Evolutionary conservation across 2,797 vertebrate species (phyloP).

Genomic region (Nannoperca australis): DNA sequence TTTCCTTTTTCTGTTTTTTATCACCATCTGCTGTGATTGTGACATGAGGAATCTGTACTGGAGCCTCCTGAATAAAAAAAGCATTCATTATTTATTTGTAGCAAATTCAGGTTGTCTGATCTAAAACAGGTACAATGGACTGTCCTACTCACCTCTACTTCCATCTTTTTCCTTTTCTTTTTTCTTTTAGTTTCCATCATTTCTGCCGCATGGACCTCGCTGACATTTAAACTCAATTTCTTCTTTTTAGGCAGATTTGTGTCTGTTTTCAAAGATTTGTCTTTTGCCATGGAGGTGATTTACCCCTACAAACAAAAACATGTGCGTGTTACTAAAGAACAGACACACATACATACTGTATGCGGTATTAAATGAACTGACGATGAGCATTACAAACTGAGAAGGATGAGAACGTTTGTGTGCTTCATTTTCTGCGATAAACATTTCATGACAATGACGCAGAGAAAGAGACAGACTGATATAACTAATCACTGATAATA

Average conservation of each 20-base stretch:
- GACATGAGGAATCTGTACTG: constrained; percentile 29
- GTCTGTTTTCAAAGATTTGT: constrained; percentile 51
- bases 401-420: neutral
- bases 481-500: neutral
- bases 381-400: neutral
- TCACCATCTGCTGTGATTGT: neutral
- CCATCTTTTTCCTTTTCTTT: constrained; percentile 68
- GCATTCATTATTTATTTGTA: neutral
- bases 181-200: constrained; percentile 46
- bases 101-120: neutral
- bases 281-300: constrained; percentile 69
- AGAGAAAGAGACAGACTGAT: neutral
- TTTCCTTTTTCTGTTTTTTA: constrained; percentile 58
- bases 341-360: neutral
- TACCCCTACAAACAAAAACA: constrained; percentile 31
- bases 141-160: constrained; percentile 57
- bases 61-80: constrained; percentile 51
- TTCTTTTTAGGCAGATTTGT: constrained; percentile 54
- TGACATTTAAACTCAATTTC: constrained; percentile 25
- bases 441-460: neutral
- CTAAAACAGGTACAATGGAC: neutral
- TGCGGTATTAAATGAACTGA: neutral
- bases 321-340: neutral
- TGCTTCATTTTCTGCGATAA: neutral
- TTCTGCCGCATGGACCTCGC: constrained; percentile 17